phyloP scores from a whole-genome alignment of 2,113 vertebrate genomes.

The Butorides virescens region DNA sequence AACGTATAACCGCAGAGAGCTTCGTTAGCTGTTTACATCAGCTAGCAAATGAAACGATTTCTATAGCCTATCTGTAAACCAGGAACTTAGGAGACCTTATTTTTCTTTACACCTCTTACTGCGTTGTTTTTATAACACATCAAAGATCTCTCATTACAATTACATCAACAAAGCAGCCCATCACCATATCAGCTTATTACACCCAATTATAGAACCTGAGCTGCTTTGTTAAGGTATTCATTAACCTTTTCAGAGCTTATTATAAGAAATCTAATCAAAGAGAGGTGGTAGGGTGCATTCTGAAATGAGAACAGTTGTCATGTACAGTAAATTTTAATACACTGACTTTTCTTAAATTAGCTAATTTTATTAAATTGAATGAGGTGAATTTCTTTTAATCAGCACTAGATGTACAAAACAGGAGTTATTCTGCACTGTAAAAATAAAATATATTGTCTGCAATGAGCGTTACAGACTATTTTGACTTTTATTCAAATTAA shows the following conservation, averaged over 20 bases:
- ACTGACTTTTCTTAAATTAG: slow-evolving; percentile 66
- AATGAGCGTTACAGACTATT: slow-evolving; percentile 44
- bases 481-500: slow-evolving; percentile 64
- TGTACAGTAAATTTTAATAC: slow-evolving; percentile 72
- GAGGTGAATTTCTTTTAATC: slow-evolving; percentile 64
- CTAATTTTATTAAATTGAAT: slow-evolving; percentile 69
- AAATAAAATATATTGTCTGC: slow-evolving; percentile 60
- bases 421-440: slow-evolving; percentile 46
- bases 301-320: slow-evolving; percentile 72
- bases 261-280: slow-evolving; percentile 71
- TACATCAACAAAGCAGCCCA: slow-evolving; percentile 53
- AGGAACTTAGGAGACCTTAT: not conserved
- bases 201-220: slow-evolving; percentile 65
- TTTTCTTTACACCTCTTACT: slow-evolving; percentile 27
- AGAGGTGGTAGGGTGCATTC: slow-evolving; percentile 62
- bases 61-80: slow-evolving; percentile 7
- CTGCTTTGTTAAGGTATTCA: slow-evolving; percentile 66
- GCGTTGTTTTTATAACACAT: slow-evolving; percentile 36
- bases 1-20: not conserved
- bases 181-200: slow-evolving; percentile 69
- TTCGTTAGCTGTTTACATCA: not conserved
- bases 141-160: slow-evolving; percentile 52
- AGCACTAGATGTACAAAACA: slow-evolving; percentile 50
- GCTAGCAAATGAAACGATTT: slow-evolving; percentile 4
- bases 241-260: slow-evolving; percentile 75